phyloP scores from a whole-genome alignment of 1,140 invertebrate species.

The Apis mellifera region DNA sequence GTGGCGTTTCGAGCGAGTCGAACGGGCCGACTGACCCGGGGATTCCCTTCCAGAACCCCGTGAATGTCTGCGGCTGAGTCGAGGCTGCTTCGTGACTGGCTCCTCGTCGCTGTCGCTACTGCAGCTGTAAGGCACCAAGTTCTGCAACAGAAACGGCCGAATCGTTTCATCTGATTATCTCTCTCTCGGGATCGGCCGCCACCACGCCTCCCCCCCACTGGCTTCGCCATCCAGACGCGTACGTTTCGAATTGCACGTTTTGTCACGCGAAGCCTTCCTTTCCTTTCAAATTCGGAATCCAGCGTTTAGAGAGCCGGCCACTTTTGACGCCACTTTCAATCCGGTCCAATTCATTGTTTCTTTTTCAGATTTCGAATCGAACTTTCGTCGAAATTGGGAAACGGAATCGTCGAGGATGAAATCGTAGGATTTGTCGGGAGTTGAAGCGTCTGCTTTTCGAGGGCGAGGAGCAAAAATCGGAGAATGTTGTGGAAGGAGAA shows the following conservation, averaged over 20 bases:
- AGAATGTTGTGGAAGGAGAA: no score
- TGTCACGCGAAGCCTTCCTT: no score
- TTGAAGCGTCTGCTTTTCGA: no score
- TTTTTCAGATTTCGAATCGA: no score
- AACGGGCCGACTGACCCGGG: conserved; percentile 63
- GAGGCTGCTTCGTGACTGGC: conserved; percentile 86
- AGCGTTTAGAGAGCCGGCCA: no score
- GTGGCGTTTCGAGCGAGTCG: conserved; percentile 63
- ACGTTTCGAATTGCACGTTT: not conserved
- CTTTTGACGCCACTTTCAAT: no score
- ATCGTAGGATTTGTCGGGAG: no score
- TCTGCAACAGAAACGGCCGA: conserved; percentile 71
- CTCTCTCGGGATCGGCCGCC: not conserved
- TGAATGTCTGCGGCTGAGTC: conserved; percentile 78
- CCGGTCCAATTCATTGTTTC: no score
- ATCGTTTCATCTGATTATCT: conserved; percentile 37
- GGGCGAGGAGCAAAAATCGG: not conserved
- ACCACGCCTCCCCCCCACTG: not conserved
- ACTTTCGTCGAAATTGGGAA: no score
- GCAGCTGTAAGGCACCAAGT: conserved; percentile 63
- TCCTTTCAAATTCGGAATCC: not conserved
- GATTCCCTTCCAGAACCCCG: conserved; percentile 71
- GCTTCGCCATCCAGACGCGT: not conserved
- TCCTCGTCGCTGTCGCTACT: conserved; percentile 84
- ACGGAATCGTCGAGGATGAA: no score